These are phyloP conservation scores for Euzophera pinguis DNA, from an alignment of 2,888 invertebrate genomes.

Conservation along the genomic window DNA sequence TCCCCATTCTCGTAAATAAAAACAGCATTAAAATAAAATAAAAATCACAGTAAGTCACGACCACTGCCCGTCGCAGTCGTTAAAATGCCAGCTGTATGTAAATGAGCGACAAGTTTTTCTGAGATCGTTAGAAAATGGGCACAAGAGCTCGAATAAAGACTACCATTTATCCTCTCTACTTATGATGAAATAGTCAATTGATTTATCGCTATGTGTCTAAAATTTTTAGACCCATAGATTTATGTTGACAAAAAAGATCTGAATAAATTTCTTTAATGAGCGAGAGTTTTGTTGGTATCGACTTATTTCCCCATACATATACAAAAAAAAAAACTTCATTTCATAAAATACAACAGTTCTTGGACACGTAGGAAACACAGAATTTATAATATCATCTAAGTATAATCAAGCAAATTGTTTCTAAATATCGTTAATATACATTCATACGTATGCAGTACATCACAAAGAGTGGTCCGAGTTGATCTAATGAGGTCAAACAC, in stretches of 20 bases:
- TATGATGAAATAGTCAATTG: background rate
- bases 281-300: no score
- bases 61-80: conserved; percentile 3
- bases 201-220: background rate
- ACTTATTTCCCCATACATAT: no score
- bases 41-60: conserved; percentile 9
- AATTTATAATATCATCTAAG: no score
- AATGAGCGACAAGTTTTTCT: conserved; percentile 1
- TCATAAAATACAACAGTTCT: no score
- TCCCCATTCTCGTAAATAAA: background rate
- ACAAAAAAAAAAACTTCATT: no score
- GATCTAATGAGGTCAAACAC: background rate
- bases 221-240: no score
- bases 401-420: no score
- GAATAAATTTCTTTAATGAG: no score
- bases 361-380: no score
- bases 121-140: background rate
- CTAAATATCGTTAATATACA: no score
- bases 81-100: conserved; percentile 8
- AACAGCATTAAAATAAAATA: conserved; percentile 3
- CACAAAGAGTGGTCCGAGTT: background rate
- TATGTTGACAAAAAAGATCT: no score
- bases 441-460: no score
- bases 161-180: background rate
- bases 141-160: background rate